Evolutionary conservation across 2,113 vertebrate species (phyloP), one percentile per base, ranked within the genome.

Genomic region (Stegostoma tigrinum): DNA sequence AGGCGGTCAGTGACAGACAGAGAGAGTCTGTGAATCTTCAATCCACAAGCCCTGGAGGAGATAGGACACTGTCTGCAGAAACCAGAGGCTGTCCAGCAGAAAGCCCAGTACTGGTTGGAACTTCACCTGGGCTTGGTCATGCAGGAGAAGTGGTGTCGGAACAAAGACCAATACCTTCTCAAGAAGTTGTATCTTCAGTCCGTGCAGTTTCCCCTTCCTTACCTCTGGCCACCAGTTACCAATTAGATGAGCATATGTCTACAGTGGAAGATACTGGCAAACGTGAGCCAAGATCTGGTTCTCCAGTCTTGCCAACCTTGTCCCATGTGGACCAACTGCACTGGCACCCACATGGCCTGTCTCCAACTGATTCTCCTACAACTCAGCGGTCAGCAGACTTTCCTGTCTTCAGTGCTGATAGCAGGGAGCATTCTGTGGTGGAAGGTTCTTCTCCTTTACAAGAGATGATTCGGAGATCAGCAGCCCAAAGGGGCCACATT

Each of bases 1-100:
- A 97, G 48, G 97, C 97, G 96, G 96, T 97, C 78, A 98, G 97
- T 83, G 98, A 98, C 0, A 97, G 98, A 34, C 98, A 98, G 94
- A 97, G 97, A 38, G 96, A 96, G n/a, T 66, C 48, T 24, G 38
- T 85, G 15, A 85, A 19, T 5, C 83, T 42, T 23, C 15, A 2
- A 17, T 6, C 38, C 83, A 19, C 1, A 96, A n/a, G 97, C 97
- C 93, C 97, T 97, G 61, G 95, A n/a, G 14, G 96, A 97, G 2
- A 96, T 97, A 78, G 97, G 96, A 27, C 96, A 97, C 42, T 96
- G 96, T 96, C 97, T 94, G 96, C 95, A 17, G 96, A 97, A 91
- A 93, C 96, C 95, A 87, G 78, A 70, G 94, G 96, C 42, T 95
- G 96, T 64, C n/a, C 72, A 34, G n/a, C 14, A n/a, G 78, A 3